Percentiles rank a stretch among this genome's conserved stretches.
These are phyloP conservation scores for Sanderia malayensis DNA, from an alignment of 30 jellyfish, hydroid and myxozoan genomes.

Conservation along the genomic window DNA sequence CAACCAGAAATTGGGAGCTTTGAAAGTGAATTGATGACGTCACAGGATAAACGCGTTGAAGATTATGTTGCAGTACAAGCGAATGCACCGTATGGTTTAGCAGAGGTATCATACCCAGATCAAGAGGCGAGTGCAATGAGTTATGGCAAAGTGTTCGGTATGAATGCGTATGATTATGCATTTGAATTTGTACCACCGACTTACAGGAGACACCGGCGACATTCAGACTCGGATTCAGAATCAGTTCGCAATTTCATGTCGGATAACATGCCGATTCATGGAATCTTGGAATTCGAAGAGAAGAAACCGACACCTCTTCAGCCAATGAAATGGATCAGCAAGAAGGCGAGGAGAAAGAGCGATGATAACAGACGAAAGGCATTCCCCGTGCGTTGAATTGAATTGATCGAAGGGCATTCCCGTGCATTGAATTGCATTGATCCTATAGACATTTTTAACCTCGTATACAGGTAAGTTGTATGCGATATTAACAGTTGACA, in stretches of 20 bases:
- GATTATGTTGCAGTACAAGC: neutral
- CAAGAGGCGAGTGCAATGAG: constrained; percentile 72
- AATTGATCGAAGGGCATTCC: neutral
- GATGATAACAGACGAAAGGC: constrained; percentile 68
- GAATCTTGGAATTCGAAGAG: constrained; percentile 49
- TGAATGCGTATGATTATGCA: constrained; percentile 85
- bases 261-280: constrained; percentile 61
- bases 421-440: neutral
- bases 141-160: constrained; percentile 94
- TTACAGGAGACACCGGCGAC: constrained; percentile 88
- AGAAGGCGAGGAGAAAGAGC: constrained; percentile 69
- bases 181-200: constrained; percentile 94
- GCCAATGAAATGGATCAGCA: constrained; percentile 72
- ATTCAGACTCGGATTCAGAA: constrained; percentile 98
- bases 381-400: constrained; percentile 46
- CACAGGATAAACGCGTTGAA: neutral
- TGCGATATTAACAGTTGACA: no score
- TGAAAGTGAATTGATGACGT: neutral
- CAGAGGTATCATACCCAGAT: constrained; percentile 29
- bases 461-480: no score
- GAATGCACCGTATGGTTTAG: constrained; percentile 15
- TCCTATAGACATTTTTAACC: no score
- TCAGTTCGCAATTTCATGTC: constrained; percentile 88
- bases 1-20: neutral
- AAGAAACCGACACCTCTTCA: constrained; percentile 60